Percentiles rank a stretch among this genome's conserved stretches.
phyloP scores from a whole-genome alignment of 2,113 vertebrate genomes.

The Callopanchax toddi region DNA sequence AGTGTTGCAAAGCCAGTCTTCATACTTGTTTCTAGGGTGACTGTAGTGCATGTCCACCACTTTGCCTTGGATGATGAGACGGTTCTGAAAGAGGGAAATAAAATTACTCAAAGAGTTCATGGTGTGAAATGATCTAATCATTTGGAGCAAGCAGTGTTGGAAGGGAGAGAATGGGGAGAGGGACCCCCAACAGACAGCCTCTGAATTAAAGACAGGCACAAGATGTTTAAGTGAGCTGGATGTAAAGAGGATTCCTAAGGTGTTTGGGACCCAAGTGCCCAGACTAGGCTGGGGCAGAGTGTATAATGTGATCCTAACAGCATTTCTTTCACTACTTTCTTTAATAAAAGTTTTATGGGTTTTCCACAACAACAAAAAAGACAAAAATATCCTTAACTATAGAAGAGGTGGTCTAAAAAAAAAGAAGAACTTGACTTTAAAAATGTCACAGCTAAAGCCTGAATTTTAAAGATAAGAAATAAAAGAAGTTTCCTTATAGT shows the following conservation, averaged over 20 bases:
- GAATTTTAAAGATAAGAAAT: too few species aligned
- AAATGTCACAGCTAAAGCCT: not conserved
- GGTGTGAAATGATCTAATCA: constrained; percentile 68
- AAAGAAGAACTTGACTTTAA: not conserved
- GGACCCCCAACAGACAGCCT: constrained; percentile 84
- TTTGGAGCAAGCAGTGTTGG: constrained; percentile 94
- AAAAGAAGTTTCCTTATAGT: constrained; percentile 2
- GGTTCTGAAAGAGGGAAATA: constrained; percentile 93
- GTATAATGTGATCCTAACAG: constrained; percentile 75
- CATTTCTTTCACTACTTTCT: constrained; percentile 49
- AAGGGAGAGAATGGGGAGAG: constrained; percentile 84
- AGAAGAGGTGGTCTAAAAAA: constrained; percentile 1
- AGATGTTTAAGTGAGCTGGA: constrained; percentile 74
- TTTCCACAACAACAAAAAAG: constrained; percentile 46
- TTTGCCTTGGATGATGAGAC: constrained; percentile 95
- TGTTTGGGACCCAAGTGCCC: constrained; percentile 86
- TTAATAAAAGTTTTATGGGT: constrained; percentile 17
- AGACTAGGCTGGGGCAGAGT: constrained; percentile 83
- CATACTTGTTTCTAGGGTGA: constrained; percentile 96
- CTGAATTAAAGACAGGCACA: constrained; percentile 74
- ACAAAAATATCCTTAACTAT: constrained; percentile 11
- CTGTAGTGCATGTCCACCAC: constrained; percentile 98
- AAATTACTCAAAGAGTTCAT: constrained; percentile 81
- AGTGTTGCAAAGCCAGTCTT: constrained; percentile 99
- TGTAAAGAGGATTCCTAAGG: constrained; percentile 68